These are phyloP conservation scores for Dyspetes luteomarginatus DNA, from an alignment of 2,888 invertebrate genomes.

Conservation along the genomic window DNA sequence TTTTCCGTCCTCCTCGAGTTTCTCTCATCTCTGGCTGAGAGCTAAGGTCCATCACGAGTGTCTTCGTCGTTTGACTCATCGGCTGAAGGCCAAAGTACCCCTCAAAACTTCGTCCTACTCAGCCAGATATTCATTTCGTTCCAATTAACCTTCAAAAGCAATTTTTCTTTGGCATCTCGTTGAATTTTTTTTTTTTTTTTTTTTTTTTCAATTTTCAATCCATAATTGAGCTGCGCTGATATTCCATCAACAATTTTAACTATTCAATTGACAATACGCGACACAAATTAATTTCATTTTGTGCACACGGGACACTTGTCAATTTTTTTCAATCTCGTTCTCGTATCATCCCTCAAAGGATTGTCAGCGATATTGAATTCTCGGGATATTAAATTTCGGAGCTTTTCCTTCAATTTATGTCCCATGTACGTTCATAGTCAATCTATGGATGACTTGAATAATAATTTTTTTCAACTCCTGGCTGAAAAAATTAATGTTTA, in stretches of 20 bases:
- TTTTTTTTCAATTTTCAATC: too few species aligned
- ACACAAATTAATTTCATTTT: too few species aligned
- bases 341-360: not conserved
- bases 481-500: too few species aligned
- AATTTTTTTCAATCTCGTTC: too few species aligned
- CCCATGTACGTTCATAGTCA: too few species aligned
- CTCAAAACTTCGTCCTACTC: conserved; percentile 5
- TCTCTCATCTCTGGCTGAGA: conserved; percentile 41
- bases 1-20: conserved; percentile 34
- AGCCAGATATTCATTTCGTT: conserved; percentile 53
- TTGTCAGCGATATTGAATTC: too few species aligned
- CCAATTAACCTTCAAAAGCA: conserved; percentile 12
- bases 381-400: not conserved
- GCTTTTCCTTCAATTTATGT: not conserved
- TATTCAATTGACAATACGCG: too few species aligned
- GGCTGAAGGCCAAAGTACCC: conserved; percentile 27
- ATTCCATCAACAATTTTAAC: too few species aligned
- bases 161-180: not conserved
- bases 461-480: too few species aligned
- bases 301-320: too few species aligned
- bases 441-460: not conserved
- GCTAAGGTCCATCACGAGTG: conserved; percentile 35
- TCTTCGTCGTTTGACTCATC: conserved; percentile 8
- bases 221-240: too few species aligned
- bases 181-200: conserved; percentile 6